phyloP scores from a whole-genome alignment of 1,140 invertebrate species.

The Drosophila hydei region DNA sequence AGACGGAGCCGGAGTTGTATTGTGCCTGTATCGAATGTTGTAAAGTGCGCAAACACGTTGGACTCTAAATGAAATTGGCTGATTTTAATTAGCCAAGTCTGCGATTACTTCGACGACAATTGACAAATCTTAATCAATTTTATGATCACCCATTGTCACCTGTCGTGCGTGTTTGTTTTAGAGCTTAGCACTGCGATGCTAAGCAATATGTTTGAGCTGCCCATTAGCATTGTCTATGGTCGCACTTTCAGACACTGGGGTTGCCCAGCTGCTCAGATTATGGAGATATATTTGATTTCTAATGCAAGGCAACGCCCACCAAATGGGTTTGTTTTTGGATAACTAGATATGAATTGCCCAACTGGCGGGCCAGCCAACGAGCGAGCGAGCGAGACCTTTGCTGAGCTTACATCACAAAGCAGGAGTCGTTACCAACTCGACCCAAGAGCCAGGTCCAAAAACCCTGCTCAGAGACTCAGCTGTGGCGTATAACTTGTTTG shows the following conservation, averaged over 20 bases:
- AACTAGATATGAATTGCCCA: constrained; percentile 24
- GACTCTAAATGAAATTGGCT: constrained; percentile 48
- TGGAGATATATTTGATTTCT: constrained; percentile 17
- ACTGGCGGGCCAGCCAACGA: constrained; percentile 15
- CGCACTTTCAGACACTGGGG: constrained; percentile 33
- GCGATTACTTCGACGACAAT: constrained; percentile 50
- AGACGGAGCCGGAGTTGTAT: constrained; percentile 11
- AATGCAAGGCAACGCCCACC: constrained; percentile 34
- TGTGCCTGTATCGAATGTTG: constrained; percentile 1
- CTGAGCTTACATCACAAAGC: constrained; percentile 66
- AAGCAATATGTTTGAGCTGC: constrained; percentile 57
- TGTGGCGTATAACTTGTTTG: constrained; percentile 62
- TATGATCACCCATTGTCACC: constrained; percentile 46
- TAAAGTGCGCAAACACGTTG: constrained; percentile 11
- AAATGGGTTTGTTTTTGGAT: neutral
- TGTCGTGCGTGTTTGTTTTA: constrained; percentile 54
- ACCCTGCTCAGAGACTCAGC: neutral
- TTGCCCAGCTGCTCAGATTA: constrained; percentile 19
- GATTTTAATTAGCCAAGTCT: constrained; percentile 64
- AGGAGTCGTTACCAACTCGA: constrained; percentile 49
- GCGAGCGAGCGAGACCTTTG: constrained; percentile 35
- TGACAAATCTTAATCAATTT: constrained; percentile 44
- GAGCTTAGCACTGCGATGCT: constrained; percentile 55
- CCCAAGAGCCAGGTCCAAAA: constrained; percentile 7
- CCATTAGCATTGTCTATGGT: constrained; percentile 48